Base-by-base conservation (phyloP, 1,140 invertebrate genomes). In the Lepidurus apus region DNA sequence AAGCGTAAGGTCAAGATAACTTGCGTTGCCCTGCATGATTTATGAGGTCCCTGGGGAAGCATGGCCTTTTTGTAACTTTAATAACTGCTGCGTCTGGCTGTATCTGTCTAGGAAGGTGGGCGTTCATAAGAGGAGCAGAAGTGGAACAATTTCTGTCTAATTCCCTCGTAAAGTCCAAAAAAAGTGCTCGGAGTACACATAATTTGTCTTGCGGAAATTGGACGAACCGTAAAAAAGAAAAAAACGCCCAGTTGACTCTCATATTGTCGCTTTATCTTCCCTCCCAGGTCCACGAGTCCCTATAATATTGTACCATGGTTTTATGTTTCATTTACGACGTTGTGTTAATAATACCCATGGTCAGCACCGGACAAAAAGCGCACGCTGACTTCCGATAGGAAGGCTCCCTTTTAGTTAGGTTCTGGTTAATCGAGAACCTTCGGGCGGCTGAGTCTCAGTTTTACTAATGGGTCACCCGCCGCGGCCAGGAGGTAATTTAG, bases 241-340 rank as follows among this genome's bases (percentile, higher is more conserved):
- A 13, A 65, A 65, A 65, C 53, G 53, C 1, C 21, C 21, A 13
- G 53, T 65, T 65, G 53, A 65, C 53, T 65, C 53, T 21, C 53
- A 65, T 17, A 65, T 65, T 65, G 53, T 21, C 53, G 9, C 4
- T 65, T 65, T 65, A 65, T 65, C 53, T 65, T 65, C 53, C 53
- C 53, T 65, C 53, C 17, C 53, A 65, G 53, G 53, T n/a, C 21
- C 13, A n/a, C 1, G 53, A n/a, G 53, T 21, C 21, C 9, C n/a
- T 21, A 21, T 65, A 65, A 7, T 65, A n/a, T 65, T 65, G n/a
- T 13, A 13, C 53, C 53, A 65, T 17, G 53, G 53, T 65, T 65
- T 65, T 65, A 65, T 65, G 53, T 17, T 65, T 65, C 53, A 65
- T 65, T 65, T 65, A 65, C 53, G 53, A 65, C 17, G 53, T 65